Base-by-base conservation (phyloP, 2,797 vertebrate genomes). In the Babyrousa celebensis region DNA sequence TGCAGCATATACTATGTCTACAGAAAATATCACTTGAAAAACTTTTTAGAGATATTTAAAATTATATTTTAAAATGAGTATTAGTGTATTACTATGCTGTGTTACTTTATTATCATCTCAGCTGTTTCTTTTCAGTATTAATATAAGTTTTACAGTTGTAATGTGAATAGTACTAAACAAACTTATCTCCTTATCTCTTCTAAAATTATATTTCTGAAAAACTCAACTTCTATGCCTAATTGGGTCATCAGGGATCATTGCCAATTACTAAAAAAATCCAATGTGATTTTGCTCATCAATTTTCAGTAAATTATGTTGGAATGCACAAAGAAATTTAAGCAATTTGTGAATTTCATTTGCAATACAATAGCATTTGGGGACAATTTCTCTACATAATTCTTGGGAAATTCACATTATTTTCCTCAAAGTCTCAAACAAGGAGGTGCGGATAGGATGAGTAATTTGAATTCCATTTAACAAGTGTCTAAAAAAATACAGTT, bases 271-370 rank as follows among this genome's bases (percentile, higher is more conserved):
- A 98, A 96, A 80, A 80, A 60, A 74, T 29, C 25, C 96, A 84
- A 72, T 56, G 74, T 77, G 21, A 15, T 92, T 98, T 97, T 23
- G 0, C 0, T 12, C 25, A 92, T 1, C 0, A 77, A 96, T 95
- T 98, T 97, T 90, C 71, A 88, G 72, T 89, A 90, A 98, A 95
- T 72, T 65, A 96, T 96, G n/a, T 88, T 32, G 23, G 84, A 97
- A 71, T 54, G 12, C 48, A 74, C 36, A 70, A 95, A 14, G 6
- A 67, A 85, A 0, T 29, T 3, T 78, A 58, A 90, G 48, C 21
- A 86, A 32, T 95, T 43, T 75, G 79, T n/a, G 7, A 82, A 97
- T 83, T 91, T 97, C 54, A 96, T 94, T 95, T 95, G 36, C 3
- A n/a, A 54, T 80, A 80, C 67, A 74, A 85, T 52, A 77, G 68